phyloP scores from a whole-genome alignment of 1,140 invertebrate species.

The Drosophila subpulchrella region DNA sequence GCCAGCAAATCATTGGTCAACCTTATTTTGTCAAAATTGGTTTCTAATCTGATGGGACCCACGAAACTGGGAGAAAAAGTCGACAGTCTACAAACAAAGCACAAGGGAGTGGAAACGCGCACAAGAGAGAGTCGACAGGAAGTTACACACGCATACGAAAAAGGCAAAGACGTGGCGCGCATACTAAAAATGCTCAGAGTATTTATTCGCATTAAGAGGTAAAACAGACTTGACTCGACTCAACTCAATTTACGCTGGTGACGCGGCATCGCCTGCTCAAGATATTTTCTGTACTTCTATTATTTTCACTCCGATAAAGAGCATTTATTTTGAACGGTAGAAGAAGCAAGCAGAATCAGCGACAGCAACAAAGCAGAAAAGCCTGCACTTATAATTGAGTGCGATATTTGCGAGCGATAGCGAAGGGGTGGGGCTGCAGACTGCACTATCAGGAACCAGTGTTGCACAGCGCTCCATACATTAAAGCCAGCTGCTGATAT shows the following conservation, averaged over 20 bases:
- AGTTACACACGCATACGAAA: constrained; percentile 57
- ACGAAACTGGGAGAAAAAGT: neutral
- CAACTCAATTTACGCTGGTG: constrained; percentile 43
- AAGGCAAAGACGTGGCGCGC: constrained; percentile 69
- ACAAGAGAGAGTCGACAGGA: constrained; percentile 60
- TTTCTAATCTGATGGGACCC: constrained; percentile 18
- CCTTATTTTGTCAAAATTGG: constrained; percentile 18
- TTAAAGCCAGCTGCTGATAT: constrained; percentile 26
- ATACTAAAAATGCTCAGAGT: constrained; percentile 55
- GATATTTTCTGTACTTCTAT: constrained; percentile 55
- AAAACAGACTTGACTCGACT: neutral
- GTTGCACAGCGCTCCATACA: constrained; percentile 7
- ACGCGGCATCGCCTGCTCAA: constrained; percentile 63
- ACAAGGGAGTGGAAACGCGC: constrained; percentile 53
- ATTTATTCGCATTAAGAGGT: constrained; percentile 22
- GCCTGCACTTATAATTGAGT: constrained; percentile 61
- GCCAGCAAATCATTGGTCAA: constrained; percentile 20
- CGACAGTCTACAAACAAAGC: constrained; percentile 35
- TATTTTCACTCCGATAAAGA: constrained; percentile 53
- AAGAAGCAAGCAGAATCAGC: constrained; percentile 38
- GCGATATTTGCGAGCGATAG: constrained; percentile 53
- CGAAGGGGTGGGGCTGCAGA: constrained; percentile 10
- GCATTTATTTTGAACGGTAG: constrained; percentile 41
- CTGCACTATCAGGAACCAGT: constrained; percentile 42
- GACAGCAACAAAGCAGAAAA: constrained; percentile 31